Percentiles rank a stretch among this genome's conserved stretches.
These are phyloP conservation scores for Cyphomyrus plagiostoma DNA, from an alignment of 2,113 vertebrate species.

Conservation along the genomic window DNA sequence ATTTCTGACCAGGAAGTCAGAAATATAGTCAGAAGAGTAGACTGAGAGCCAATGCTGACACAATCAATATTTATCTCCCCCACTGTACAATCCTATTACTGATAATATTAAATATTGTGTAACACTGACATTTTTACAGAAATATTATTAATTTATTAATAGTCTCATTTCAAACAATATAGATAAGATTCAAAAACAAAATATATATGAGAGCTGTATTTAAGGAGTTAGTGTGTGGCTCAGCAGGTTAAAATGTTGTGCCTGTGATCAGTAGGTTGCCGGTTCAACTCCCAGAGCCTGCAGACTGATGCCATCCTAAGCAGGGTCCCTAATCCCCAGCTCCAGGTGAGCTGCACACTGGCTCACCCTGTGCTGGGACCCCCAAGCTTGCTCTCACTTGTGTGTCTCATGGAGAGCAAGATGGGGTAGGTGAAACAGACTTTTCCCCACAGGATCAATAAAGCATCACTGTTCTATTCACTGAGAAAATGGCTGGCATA, in stretches of 20 bases:
- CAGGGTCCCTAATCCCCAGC: background rate
- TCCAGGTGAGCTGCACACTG: background rate
- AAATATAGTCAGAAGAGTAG: too few relatives aligned
- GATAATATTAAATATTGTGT: background rate
- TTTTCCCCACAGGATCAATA: background rate
- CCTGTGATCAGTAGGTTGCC: background rate
- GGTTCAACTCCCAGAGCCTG: background rate
- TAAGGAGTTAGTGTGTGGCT: background rate
- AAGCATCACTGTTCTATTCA: background rate
- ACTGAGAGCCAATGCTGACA: too few relatives aligned
- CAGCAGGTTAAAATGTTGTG: background rate
- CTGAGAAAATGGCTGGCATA: background rate
- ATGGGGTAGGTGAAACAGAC: background rate
- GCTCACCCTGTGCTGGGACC: background rate
- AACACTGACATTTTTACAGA: background rate
- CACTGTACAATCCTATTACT: background rate
- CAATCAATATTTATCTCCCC: too few relatives aligned
- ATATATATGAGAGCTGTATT: background rate
- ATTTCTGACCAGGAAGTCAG: too few relatives aligned
- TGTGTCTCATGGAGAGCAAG: background rate
- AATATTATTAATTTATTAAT: background rate
- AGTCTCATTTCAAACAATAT: background rate
- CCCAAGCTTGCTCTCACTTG: background rate
- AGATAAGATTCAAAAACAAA: background rate
- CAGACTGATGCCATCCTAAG: background rate